A percentile compares a stretch with the other conserved stretches of the same genome.
Evolutionary conservation across 2,888 invertebrate genomes (phyloP).

Genomic region (Bunonema sp.): DNA sequence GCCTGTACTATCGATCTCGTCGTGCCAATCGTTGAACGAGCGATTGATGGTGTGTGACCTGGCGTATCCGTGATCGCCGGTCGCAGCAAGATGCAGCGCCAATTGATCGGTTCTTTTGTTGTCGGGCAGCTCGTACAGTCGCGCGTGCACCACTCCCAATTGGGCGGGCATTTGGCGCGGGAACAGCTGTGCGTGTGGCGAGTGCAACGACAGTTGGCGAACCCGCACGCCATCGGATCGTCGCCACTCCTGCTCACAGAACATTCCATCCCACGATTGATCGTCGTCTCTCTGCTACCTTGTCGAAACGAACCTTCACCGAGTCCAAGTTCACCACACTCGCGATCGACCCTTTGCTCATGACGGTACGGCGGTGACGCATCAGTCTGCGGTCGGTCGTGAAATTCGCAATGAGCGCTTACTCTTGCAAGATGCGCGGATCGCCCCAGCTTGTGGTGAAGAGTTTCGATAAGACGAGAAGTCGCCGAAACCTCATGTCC

Average conservation of each 20-base stretch:
- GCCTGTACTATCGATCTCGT: constrained; percentile 55
- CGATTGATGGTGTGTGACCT: constrained; percentile 55
- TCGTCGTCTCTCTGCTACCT: no score
- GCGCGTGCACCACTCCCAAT: constrained; percentile 7
- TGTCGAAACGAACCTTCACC: no score
- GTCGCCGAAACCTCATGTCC: constrained; percentile 28
- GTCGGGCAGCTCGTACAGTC: constrained; percentile 8
- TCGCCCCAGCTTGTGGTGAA: constrained; percentile 93
- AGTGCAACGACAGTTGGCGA: no score
- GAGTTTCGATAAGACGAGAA: constrained; percentile 50
- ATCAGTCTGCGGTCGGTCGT: background rate
- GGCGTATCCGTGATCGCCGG: constrained; percentile 78
- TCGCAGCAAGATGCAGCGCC: constrained; percentile 80
- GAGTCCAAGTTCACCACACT: no score
- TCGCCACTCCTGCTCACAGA: no score
- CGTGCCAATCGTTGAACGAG: constrained; percentile 57
- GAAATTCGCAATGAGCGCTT: constrained; percentile 5
- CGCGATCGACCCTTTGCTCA: constrained; percentile 26
- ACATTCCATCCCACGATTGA: no score
- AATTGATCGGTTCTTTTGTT: constrained; percentile 14
- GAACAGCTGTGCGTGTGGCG: constrained; percentile 66
- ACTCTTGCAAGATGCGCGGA: constrained; percentile 62
- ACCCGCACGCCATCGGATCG: no score
- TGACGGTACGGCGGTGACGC: constrained; percentile 19
- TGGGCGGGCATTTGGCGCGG: constrained; percentile 60